These are phyloP conservation scores for Apolygus lucorum DNA, from an alignment of 1,140 invertebrate genomes.

Conservation along the genomic window DNA sequence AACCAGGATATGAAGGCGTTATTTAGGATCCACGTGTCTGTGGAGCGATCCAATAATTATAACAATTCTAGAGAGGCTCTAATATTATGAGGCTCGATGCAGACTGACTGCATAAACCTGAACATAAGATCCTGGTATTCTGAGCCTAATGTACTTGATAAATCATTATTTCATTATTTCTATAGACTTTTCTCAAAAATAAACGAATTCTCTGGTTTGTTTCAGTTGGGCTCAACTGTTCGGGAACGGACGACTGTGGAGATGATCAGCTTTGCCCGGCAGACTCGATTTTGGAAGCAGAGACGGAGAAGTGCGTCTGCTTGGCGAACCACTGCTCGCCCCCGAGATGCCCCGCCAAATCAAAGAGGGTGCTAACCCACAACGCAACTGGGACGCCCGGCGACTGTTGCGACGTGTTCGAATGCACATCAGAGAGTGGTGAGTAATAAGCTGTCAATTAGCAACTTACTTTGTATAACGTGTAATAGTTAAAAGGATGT, in stretches of 20 bases:
- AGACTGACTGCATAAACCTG: too few relatives aligned
- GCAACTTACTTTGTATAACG: not conserved
- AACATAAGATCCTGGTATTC: too few relatives aligned
- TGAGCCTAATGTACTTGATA: too few relatives aligned
- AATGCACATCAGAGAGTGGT: constrained; percentile 31
- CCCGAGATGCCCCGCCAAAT: constrained; percentile 24
- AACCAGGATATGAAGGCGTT: too few relatives aligned
- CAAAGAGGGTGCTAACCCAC: constrained; percentile 19
- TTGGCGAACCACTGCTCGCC: constrained; percentile 25
- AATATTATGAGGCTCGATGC: too few relatives aligned
- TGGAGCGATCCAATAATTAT: too few relatives aligned
- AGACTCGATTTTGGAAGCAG: constrained; percentile 29
- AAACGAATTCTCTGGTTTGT: constrained; percentile 1
- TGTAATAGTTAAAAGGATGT: not conserved
- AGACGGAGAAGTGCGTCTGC: constrained; percentile 29
- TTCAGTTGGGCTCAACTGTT: constrained; percentile 26
- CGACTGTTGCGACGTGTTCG: constrained; percentile 34
- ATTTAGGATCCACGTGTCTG: too few relatives aligned
- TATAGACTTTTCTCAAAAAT: too few relatives aligned
- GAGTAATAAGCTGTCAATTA: constrained; percentile 5
- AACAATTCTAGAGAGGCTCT: too few relatives aligned
- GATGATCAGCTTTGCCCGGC: constrained; percentile 30
- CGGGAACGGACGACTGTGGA: constrained; percentile 13
- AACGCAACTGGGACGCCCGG: constrained; percentile 29
- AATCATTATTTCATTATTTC: too few relatives aligned